Base-by-base conservation (phyloP, 2,113 vertebrate species). In the Phyllostomus discolor region DNA sequence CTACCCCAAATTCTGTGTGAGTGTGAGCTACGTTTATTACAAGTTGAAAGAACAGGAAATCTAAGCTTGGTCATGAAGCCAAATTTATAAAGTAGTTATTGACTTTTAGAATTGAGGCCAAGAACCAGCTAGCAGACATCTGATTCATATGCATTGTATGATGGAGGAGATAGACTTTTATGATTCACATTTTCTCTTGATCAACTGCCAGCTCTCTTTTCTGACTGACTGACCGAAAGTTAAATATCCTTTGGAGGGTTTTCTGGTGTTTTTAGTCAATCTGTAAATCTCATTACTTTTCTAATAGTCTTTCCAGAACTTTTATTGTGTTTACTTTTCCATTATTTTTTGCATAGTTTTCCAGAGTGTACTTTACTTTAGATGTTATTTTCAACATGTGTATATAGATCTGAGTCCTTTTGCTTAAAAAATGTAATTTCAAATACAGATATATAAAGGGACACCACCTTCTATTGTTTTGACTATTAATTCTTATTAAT, bases 231-330 rank as follows among this genome's bases (percentile, higher is more conserved):
- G 94, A 94, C 85, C 79, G 91, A 93, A 94, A 95, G 97, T 96
- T 93, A 96, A 88, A 78, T 89, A 83, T 88, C 54, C 83, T 92
- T 95, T 92, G 96, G 91, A 92, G n/a, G 17, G 59, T 95, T 97
- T 96, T 33, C 80, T 97, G 50, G 67, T 86, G 82, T 91, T 97
- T 96, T 95, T 15, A 76, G 85, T 76, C 94, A 62, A 73, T 94
- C 96, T 97, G 97, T 91, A 93, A 96, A 97, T 96, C 95, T 97
- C 97, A 97, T 97, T 97, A 96, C 50, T 90, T 96, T 97, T 75
- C 73, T 89, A 96, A 96, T 5, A 52, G 70, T 93, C 82, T 97
- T 97, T 97, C 94, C 97, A 97, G 95, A 97, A 75, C 62, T 73
- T 78, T 33, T 91, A 88, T 90, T 81, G 24, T 94, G 33, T 94